A percentile compares a stretch with the other conserved stretches of the same genome.
Conservation (phyloP, 2,797 vertebrate species). For the Bufotes viridis region DNA sequence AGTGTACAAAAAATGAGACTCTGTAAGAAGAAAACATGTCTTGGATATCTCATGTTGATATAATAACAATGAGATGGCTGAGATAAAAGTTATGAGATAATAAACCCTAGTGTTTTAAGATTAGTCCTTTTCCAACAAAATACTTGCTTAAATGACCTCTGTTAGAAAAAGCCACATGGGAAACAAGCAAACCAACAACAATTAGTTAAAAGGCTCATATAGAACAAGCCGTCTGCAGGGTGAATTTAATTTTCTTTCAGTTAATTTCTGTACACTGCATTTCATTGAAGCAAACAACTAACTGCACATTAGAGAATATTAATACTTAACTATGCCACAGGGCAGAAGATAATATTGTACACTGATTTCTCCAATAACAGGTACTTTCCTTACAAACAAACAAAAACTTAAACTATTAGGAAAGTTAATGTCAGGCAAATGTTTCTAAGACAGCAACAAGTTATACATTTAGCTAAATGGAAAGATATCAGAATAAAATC, state of each 20-base stretch:
- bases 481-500: background rate
- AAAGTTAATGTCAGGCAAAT: background rate
- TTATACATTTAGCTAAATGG: constrained; percentile 21
- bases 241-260: constrained; percentile 59
- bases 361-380: constrained; percentile 52
- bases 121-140: constrained; percentile 66
- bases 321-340: constrained; percentile 56
- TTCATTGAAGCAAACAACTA: constrained; percentile 60
- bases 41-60: constrained; percentile 28
- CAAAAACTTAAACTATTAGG: constrained; percentile 34
- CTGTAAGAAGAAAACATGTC: constrained; percentile 40
- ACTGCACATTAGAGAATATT: constrained; percentile 61
- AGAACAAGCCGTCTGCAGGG: constrained; percentile 55
- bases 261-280: constrained; percentile 61
- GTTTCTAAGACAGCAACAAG: constrained; percentile 6
- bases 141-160: constrained; percentile 66
- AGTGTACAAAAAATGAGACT: background rate
- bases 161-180: constrained; percentile 62
- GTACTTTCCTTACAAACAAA: constrained; percentile 43
- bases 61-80: constrained; percentile 65
- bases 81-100: constrained; percentile 63
- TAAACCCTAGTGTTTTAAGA: constrained; percentile 62
- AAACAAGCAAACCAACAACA: constrained; percentile 23
- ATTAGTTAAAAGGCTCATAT: constrained; percentile 53
- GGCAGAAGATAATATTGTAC: constrained; percentile 51